Percentiles rank a stretch among this genome's conserved stretches.
Conservation (phyloP, 2,888 invertebrate genomes). For the Malthinus seriepunctatus region DNA sequence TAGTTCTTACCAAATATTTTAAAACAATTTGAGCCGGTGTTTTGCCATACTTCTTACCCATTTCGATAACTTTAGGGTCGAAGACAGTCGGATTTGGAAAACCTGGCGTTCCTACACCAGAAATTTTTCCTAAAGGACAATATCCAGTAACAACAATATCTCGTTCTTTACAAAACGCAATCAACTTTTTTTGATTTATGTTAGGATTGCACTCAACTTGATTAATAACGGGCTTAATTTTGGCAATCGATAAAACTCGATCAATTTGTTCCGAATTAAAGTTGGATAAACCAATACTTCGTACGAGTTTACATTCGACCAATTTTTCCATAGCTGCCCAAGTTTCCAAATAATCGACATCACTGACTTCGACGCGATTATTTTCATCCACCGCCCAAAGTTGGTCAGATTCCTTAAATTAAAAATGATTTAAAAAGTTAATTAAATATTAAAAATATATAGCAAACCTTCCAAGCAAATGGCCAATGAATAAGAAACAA, state of each 20-base stretch:
- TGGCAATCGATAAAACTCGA: conserved; percentile 61
- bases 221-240: conserved; percentile 64
- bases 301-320: conserved; percentile 62
- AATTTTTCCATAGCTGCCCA: conserved; percentile 78
- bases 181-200: conserved; percentile 70
- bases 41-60: conserved; percentile 66
- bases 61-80: conserved; percentile 57
- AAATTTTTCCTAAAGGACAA: conserved; percentile 72
- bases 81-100: conserved; percentile 60
- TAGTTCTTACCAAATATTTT: conserved; percentile 63
- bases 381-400: conserved; percentile 52
- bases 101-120: conserved; percentile 51
- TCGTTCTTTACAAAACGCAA: conserved; percentile 67
- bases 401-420: conserved; percentile 55
- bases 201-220: conserved; percentile 69
- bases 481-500: conserved; percentile 94
- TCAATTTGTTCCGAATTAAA: conserved; percentile 74
- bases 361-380: conserved; percentile 55
- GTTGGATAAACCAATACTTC: conserved; percentile 78
- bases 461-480: conserved; percentile 72
- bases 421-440: not conserved
- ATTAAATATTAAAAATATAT: no score
- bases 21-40: conserved; percentile 66
- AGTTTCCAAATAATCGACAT: conserved; percentile 73
- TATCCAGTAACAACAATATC: conserved; percentile 71